phyloP scores from a whole-genome alignment of 2,797 vertebrate genomes.

The Poecile montanus region DNA sequence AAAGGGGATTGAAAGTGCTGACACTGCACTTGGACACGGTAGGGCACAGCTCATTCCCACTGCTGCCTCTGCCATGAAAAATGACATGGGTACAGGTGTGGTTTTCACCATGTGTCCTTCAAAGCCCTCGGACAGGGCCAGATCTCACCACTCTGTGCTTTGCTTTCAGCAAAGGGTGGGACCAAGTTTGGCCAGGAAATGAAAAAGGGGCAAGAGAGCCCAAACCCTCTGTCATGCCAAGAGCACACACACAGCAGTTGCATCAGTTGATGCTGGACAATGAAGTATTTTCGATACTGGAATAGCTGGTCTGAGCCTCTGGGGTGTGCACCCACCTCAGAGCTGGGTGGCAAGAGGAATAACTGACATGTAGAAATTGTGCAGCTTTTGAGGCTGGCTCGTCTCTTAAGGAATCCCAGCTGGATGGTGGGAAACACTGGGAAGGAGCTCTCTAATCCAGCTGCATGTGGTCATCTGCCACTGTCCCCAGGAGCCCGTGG shows the following conservation, averaged over 20 bases:
- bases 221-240: background rate
- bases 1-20: background rate
- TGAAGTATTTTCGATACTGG: background rate
- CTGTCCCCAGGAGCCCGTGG: background rate
- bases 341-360: background rate
- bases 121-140: background rate
- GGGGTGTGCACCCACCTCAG: fast-evolving
- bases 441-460: background rate
- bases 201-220: background rate
- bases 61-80: background rate
- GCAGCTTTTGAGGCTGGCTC: background rate
- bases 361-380: fast-evolving
- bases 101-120: background rate
- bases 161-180: background rate
- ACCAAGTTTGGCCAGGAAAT: background rate
- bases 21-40: background rate
- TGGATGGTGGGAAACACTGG: fast-evolving
- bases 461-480: fast-evolving
- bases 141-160: background rate
- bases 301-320: background rate
- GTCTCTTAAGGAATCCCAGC: fast-evolving
- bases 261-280: background rate
- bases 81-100: background rate
- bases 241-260: fast-evolving
- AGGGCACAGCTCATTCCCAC: background rate